A percentile compares a stretch with the other conserved stretches of the same genome.
Conservation (phyloP, 2,888 invertebrate genomes). For the Notodromas monacha region DNA sequence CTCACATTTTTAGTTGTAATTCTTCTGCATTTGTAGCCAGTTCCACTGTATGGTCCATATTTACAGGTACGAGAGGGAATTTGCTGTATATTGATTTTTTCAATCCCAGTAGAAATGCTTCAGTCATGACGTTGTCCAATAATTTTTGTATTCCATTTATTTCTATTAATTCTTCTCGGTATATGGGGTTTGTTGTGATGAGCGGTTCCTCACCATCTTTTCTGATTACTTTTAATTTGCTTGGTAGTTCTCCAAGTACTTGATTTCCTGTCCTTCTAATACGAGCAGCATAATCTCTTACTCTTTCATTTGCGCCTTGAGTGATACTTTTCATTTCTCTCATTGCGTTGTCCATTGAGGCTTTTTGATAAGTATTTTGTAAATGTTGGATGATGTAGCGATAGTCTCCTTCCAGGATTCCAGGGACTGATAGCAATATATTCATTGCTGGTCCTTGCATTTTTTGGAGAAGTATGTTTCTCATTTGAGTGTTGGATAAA, state of each 20-base stretch:
- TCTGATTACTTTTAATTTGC: conserved; percentile 4
- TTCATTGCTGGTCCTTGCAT: too few relatives aligned
- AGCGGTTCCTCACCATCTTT: conserved; percentile 4
- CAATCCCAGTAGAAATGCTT: conserved; percentile 4
- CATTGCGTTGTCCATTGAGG: conserved; percentile 2
- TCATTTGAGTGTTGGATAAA: too few relatives aligned
- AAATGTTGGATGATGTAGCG: conserved; percentile 4
- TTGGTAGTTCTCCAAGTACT: conserved; percentile 4
- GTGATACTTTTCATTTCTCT: conserved; percentile 2
- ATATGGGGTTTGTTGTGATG: conserved; percentile 4
- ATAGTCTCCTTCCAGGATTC: too few relatives aligned
- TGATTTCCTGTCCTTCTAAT: conserved; percentile 1
- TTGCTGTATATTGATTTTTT: conserved; percentile 4
- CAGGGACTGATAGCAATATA: too few relatives aligned
- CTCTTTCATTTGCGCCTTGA: conserved; percentile 4
- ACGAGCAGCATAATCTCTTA: conserved; percentile 4
- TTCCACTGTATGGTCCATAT: conserved; percentile 4
- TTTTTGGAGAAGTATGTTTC: too few relatives aligned
- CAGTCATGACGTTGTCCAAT: conserved; percentile 4
- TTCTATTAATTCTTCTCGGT: conserved; percentile 4
- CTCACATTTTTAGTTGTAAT: conserved; percentile 4
- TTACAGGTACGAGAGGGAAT: conserved; percentile 4
- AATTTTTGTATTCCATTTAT: conserved; percentile 4
- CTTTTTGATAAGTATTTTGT: conserved; percentile 4
- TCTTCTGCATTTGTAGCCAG: conserved; percentile 4